Conservation (phyloP, 2,113 vertebrate genomes). For the Muntiacus reevesi region DNA sequence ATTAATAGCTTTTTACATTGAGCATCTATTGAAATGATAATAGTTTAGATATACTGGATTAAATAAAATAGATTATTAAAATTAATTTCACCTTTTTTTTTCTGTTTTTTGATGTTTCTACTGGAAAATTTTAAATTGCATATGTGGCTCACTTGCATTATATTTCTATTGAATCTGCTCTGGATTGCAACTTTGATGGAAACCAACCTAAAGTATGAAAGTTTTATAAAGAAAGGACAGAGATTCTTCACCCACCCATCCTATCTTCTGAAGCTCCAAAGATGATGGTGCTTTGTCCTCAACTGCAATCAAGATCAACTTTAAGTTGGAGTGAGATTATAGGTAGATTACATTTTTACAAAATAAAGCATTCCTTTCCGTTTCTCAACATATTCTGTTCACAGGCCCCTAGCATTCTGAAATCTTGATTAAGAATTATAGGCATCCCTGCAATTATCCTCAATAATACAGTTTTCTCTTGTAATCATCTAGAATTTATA, state of each 20-base stretch:
- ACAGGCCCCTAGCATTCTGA: neutral
- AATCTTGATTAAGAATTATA: slow-evolving; percentile 30
- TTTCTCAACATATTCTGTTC: neutral
- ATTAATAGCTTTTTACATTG: neutral
- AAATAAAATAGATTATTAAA: neutral
- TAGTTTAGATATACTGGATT: neutral
- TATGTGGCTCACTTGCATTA: neutral
- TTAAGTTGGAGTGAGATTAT: neutral
- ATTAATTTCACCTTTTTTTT: neutral
- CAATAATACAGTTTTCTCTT: neutral
- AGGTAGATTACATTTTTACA: neutral
- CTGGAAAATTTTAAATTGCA: neutral
- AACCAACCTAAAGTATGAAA: neutral
- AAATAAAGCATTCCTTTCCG: neutral
- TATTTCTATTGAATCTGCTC: neutral
- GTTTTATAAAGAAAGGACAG: neutral
- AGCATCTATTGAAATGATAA: neutral
- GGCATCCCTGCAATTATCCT: neutral
- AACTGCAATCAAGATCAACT: neutral
- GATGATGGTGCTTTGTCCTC: neutral
- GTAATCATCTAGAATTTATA: neutral
- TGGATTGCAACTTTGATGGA: neutral
- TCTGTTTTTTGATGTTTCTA: neutral
- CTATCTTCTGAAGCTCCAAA: neutral
- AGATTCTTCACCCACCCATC: neutral